Percentiles rank a stretch among this genome's conserved stretches.
Evolutionary conservation across 1,140 invertebrate species (phyloP).

Genomic region (Plodia interpunctella): DNA sequence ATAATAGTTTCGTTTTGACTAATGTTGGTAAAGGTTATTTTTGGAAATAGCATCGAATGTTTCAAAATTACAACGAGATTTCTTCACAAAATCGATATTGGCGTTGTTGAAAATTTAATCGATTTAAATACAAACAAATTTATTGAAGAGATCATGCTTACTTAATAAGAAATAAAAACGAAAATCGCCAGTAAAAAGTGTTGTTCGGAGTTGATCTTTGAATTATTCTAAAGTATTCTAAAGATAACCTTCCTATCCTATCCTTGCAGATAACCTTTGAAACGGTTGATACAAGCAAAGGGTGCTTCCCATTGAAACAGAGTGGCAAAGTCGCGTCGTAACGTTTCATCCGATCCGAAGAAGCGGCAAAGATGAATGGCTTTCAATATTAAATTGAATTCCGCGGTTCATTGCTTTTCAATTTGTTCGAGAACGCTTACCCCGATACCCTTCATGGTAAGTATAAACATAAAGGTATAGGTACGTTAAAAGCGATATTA

Average conservation of each 20-base stretch:
- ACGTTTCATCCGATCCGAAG: conserved; percentile 64
- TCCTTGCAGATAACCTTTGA: not conserved
- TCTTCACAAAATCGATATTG: too few species aligned
- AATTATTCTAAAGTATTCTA: too few species aligned
- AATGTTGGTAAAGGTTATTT: conserved; percentile 9
- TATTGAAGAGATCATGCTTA: too few species aligned
- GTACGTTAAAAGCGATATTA: too few species aligned
- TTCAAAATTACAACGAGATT: too few species aligned
- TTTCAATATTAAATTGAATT: conserved; percentile 81
- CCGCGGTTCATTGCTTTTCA: conserved; percentile 80
- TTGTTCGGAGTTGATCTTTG: too few species aligned
- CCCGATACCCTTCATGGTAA: conserved; percentile 36
- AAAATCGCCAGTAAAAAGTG: too few species aligned
- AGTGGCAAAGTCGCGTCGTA: conserved; percentile 66
- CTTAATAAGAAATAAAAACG: too few species aligned
- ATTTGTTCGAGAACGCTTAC: conserved; percentile 74
- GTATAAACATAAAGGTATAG: not conserved
- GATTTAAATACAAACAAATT: too few species aligned
- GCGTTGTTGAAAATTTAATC: too few species aligned
- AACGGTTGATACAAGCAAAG: conserved; percentile 22
- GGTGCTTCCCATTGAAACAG: conserved; percentile 55
- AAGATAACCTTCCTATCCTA: not conserved
- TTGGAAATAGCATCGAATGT: not conserved
- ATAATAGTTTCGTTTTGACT: conserved; percentile 23
- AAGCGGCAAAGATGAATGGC: conserved; percentile 76